A percentile compares a stretch with the other conserved stretches of the same genome.
Evolutionary conservation across 2,888 invertebrate species (phyloP).

Genomic region (Lagria hirta): DNA sequence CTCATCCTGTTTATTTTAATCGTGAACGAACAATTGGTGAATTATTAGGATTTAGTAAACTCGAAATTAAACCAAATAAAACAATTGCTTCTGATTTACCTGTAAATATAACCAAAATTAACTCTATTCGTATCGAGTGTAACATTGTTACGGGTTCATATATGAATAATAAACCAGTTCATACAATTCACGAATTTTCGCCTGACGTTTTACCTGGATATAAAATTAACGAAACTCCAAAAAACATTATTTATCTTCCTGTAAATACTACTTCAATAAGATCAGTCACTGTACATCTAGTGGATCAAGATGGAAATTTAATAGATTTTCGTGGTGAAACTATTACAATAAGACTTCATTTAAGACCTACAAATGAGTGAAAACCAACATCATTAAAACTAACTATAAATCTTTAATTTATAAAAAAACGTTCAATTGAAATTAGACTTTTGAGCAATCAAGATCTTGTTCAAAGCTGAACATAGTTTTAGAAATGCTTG

Average conservation of each 20-base stretch:
- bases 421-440: too few relatives aligned
- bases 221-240: constrained; percentile 44
- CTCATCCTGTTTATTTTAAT: constrained; percentile 22
- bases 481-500: constrained; percentile 19
- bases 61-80: constrained; percentile 22
- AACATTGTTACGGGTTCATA: constrained; percentile 39
- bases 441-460: background rate
- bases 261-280: constrained; percentile 35
- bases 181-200: constrained; percentile 46
- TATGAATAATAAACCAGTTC: constrained; percentile 35
- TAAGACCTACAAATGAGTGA: constrained; percentile 13
- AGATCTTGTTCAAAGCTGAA: background rate
- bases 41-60: constrained; percentile 35
- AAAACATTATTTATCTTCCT: constrained; percentile 44
- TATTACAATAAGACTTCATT: constrained; percentile 35
- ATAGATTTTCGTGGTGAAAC: constrained; percentile 41
- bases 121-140: constrained; percentile 38
- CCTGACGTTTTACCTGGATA: constrained; percentile 41
- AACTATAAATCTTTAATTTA: too few relatives aligned
- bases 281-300: constrained; percentile 34
- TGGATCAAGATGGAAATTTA: constrained; percentile 40
- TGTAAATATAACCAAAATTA: constrained; percentile 41
- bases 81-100: constrained; percentile 39
- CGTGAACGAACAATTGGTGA: constrained; percentile 27
- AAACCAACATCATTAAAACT: background rate